A percentile compares a stretch with the other conserved stretches of the same genome.
Conservation (phyloP, 2,888 invertebrate genomes). For the Volucella inanis region DNA sequence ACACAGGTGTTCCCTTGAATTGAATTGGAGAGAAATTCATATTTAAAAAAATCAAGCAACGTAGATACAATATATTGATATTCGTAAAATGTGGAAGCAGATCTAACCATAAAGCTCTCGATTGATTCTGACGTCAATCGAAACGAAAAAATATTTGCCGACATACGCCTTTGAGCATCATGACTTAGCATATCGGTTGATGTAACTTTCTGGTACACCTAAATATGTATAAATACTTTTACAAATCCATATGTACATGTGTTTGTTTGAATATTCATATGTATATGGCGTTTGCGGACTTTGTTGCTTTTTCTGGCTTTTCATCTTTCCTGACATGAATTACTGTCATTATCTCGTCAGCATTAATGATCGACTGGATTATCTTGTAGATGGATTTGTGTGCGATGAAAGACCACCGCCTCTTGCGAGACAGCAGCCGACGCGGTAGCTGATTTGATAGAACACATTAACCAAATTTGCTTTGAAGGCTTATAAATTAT, state of each 20-base stretch:
- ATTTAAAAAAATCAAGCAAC: background rate
- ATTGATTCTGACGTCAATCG: constrained; percentile 9
- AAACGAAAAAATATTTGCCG: constrained; percentile 54
- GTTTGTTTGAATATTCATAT: constrained; percentile 11
- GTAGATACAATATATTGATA: constrained; percentile 5
- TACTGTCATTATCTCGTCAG: constrained; percentile 74
- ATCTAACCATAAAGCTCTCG: constrained; percentile 25
- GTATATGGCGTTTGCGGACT: constrained; percentile 58
- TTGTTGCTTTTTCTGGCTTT: constrained; percentile 64
- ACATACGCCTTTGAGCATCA: constrained; percentile 65
- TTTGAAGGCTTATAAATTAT: constrained; percentile 27
- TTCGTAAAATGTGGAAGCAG: constrained; percentile 39
- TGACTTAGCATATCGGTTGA: constrained; percentile 59
- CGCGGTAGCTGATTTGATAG: constrained; percentile 66
- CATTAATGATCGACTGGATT: constrained; percentile 73
- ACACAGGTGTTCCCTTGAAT: background rate
- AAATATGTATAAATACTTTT: too few relatives aligned
- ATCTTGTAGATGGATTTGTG: constrained; percentile 68
- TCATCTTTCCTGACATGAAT: constrained; percentile 71
- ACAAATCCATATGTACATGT: too few relatives aligned
- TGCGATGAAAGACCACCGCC: constrained; percentile 73
- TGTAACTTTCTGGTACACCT: constrained; percentile 27
- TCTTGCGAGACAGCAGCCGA: constrained; percentile 54
- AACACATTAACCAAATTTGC: constrained; percentile 56
- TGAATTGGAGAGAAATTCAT: background rate